Percentiles rank a stretch among this genome's conserved stretches.
Conservation (phyloP, 2,797 vertebrate species). For the Adelosebastes latens region DNA sequence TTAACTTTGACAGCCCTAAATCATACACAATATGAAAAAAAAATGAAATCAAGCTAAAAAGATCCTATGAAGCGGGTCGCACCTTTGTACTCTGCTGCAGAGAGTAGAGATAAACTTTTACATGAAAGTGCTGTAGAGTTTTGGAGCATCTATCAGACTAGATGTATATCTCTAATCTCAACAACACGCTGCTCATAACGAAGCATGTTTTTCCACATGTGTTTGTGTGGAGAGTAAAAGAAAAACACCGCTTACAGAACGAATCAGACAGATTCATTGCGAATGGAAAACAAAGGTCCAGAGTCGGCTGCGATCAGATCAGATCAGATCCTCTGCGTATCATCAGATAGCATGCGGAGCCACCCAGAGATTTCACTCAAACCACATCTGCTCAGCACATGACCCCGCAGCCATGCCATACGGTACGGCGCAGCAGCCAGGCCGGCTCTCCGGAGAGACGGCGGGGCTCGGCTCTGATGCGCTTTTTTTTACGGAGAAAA, state of each 20-base stretch:
- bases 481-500: slow-evolving; percentile 31
- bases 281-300: slow-evolving; percentile 58
- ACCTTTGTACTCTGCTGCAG: neutral
- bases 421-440: slow-evolving; percentile 34
- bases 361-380: slow-evolving; percentile 68
- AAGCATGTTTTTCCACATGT: neutral
- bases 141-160: neutral
- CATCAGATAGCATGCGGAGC: slow-evolving; percentile 64
- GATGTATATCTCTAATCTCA: slow-evolving; percentile 2
- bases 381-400: slow-evolving; percentile 75
- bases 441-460: slow-evolving; percentile 26
- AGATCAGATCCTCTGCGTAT: slow-evolving; percentile 62
- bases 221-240: slow-evolving; percentile 7
- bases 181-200: slow-evolving; percentile 8
- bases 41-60: neutral
- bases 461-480: slow-evolving; percentile 24
- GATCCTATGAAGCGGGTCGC: neutral
- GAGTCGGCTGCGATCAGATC: slow-evolving; percentile 50
- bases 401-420: slow-evolving; percentile 54
- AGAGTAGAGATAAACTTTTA: neutral
- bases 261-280: slow-evolving; percentile 56
- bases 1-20: neutral
- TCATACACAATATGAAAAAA: neutral
- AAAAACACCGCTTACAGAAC: slow-evolving; percentile 38
- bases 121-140: neutral